Base-by-base conservation (phyloP, 2,113 vertebrate genomes). In the Ictalurus punctatus region DNA sequence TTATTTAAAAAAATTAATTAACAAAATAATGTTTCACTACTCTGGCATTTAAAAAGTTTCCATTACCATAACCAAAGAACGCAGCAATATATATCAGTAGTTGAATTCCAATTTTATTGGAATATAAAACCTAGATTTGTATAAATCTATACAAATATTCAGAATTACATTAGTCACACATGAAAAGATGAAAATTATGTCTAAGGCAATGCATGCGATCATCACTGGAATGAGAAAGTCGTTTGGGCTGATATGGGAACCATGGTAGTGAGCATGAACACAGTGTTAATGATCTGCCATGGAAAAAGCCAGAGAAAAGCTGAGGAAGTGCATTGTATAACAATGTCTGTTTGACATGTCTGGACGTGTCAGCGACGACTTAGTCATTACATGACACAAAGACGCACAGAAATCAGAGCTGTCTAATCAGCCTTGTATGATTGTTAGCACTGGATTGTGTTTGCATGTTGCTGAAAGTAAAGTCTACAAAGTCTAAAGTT, bases 351-450 rank as follows among this genome's bases (percentile, higher is more conserved):
- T 27, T 80, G 58, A 61, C 71, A n/a, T 86, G 90, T n/a, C 67
- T 23, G 14, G 58, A 88, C 78, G 40, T 67, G 78, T 37, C 56
- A 0, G 67, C 27, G 52, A 54, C 34, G 34, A 84, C 58, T 88
- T 82, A 30, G 83, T 88, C 83, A 30, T 37, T 58, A 44, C 48
- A 65, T 87, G 90, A 74, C 88, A 89, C 63, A 83, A 84, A 91
- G 86, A 91, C 88, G 86, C 73, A 85, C 84, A 67, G 74, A 81
- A 16, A 37, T 79, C 30, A 89, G 52, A 87, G 54, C 58, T 48
- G 56, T 19, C 63, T 83, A 73, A 89, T 74, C 81, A 76, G 40
- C 16, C 17, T 48, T 44, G 52, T 65, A 3, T 27, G 61, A n/a
- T 48, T 44, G 83, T 67, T 67, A 54, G 40, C 2, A 23, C 27